Evolutionary conservation across 2,113 vertebrate species (phyloP), one percentile per base, ranked within the genome.

Genomic region (Anhinga rufa): DNA sequence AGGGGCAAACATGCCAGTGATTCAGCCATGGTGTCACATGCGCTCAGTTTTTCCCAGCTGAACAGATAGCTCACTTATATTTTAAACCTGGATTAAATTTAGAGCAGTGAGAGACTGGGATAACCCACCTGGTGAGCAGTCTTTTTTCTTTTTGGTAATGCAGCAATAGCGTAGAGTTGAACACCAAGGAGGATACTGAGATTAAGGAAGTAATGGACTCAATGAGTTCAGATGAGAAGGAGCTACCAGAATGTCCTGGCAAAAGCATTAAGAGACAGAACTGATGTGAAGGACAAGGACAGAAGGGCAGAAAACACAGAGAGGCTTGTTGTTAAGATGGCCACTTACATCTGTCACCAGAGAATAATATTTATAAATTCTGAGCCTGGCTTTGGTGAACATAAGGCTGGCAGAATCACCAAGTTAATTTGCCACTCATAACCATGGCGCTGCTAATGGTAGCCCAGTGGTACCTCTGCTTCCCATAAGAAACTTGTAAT

Each of bases 401-500:
- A 3, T n/a, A 76, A 72, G 29, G 26, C 71, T 90, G 78, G 84
- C 81, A 95, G 64, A 48, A 85, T 66, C 49, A 57, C 49, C 62
- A 95, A 72, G 75, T 34, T 76, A 93, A 72, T 71, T 20, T 61
- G 51, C 52, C 82, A 46, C 76, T 84, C 51, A 55, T 48, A 64
- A 68, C 51, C 82, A 75, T 20, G 52, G 68, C 62, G 42, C 60
- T 81, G 44, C 62, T 81, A 86, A 89, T 54, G n/a, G 44, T 44
- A 92, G 55, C 86, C 71, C 92, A 95, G 68, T 58, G 75, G 82
- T 81, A 80, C 64, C 19, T 60, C 13, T 9, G 61, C 62, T 87
- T 96, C 90, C 82, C 79, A 66, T 88, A 86, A 85, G 75, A 90
- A 90, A 77, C 68, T 46, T 14, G 10, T 54, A 92, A 92, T 95